Evolutionary conservation across 2,113 vertebrate species (phyloP), one percentile per base, ranked within the genome.

Genomic region (Sapayoa aenigma): DNA sequence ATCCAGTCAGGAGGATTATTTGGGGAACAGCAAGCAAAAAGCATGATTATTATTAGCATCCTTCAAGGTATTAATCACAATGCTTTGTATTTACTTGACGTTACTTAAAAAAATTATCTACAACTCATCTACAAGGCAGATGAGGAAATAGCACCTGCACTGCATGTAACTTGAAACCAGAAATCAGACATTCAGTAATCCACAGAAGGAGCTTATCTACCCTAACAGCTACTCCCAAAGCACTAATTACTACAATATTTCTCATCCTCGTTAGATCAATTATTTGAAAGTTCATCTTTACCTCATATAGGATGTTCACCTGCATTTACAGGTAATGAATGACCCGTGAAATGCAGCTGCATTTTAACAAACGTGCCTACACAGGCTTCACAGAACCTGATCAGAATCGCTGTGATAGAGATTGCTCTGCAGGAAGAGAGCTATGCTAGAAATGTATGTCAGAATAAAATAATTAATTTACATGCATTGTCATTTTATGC

Each of bases 401-500:
- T 59, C 41, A 67, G 67, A 85, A 85, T 59, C 74, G n/a, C 4
- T 25, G 78, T 0, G 0, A 35, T 37, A 66, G 68, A 82, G 76
- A 84, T 87, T 76, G 42, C 58, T 95, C 41, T 78, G 55, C 59
- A 94, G 67, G 80, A 87, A 53, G 53, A 89, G 68, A 11, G 33
- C 83, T 90, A 15, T 3, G 27, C 90, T 89, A 69, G 87, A 92
- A 96, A 96, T 88, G 52, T 81, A 89, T 96, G 96, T 97, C 94
- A 96, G 66, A 94, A 80, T 75, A 82, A 92, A 96, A 93, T 90
- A 97, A 96, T 95, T 96, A 95, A 97, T 97, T 97, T 94, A 97
- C 94, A 97, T 97, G 85, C 95, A 97, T 97, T 97, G 97, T 97
- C 97, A 95, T 97, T 97, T 97, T 96, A 92, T 97, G 95, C 95